Conservation (phyloP, 2,797 vertebrate genomes). For the Huso huso region DNA sequence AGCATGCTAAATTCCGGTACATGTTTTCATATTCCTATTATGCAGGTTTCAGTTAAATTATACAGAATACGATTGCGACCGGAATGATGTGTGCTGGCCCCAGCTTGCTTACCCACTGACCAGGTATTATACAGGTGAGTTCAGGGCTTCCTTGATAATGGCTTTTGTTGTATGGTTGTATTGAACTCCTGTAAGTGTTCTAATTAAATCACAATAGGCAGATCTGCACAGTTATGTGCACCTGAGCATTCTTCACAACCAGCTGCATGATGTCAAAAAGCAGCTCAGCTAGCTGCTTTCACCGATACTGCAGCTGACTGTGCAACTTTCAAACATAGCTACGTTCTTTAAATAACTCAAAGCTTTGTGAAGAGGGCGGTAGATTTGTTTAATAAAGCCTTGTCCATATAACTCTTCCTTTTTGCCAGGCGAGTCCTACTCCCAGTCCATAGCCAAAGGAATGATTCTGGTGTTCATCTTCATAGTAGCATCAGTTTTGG, state of each 20-base stretch:
- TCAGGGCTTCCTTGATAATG: not conserved
- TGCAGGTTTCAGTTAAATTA: constrained; percentile 81
- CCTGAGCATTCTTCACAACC: too few relatives aligned
- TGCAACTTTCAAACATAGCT: too few relatives aligned
- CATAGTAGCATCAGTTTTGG: constrained; percentile 56
- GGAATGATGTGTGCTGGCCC: constrained; percentile 88
- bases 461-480: constrained; percentile 68
- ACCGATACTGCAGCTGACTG: too few relatives aligned
- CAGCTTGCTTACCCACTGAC: constrained; percentile 81
- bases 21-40: not conserved
- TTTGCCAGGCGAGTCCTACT: constrained; percentile 71
- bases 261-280: too few relatives aligned
- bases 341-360: too few relatives aligned
- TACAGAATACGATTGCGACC: constrained; percentile 82
- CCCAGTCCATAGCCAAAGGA: constrained; percentile 74
- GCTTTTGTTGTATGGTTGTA: not conserved
- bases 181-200: not conserved
- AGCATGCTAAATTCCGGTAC: not conserved
- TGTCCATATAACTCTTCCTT: constrained; percentile 1
- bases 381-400: not conserved
- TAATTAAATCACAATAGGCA: too few relatives aligned
- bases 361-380: not conserved
- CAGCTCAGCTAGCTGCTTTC: too few relatives aligned
- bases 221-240: too few relatives aligned
- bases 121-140: constrained; percentile 76